Percentiles rank a stretch among this genome's conserved stretches.
These are phyloP conservation scores for Stenchaetothrips biformis DNA, from an alignment of 2,888 invertebrate genomes.

Conservation along the genomic window DNA sequence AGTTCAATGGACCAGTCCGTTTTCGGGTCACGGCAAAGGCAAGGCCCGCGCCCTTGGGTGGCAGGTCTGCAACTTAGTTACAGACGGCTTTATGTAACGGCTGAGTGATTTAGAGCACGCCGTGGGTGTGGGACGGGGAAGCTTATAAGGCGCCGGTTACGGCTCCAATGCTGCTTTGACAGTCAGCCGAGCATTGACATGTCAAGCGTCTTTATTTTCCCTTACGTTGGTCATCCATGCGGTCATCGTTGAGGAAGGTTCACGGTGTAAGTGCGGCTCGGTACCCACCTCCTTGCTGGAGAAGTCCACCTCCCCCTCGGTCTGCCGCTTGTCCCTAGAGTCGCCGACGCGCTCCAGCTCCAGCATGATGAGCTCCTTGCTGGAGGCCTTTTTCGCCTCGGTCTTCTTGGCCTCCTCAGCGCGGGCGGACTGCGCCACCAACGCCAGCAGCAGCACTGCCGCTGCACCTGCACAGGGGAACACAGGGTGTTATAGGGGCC, in stretches of 20 bases:
- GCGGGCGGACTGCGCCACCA: background rate
- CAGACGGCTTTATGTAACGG: no score
- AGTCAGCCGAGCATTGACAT: no score
- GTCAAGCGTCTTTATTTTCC: no score
- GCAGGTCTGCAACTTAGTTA: no score
- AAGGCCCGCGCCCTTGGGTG: background rate
- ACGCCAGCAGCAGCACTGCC: background rate
- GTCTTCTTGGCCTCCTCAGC: background rate
- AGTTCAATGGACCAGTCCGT: background rate
- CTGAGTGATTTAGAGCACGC: no score
- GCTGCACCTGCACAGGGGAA: background rate
- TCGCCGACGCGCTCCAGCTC: background rate
- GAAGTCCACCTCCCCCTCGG: constrained; percentile 9
- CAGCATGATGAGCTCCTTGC: constrained; percentile 20
- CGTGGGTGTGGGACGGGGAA: no score
- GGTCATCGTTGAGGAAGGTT: no score
- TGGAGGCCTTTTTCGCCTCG: background rate
- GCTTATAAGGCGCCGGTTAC: no score
- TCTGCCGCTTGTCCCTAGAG: constrained; percentile 18
- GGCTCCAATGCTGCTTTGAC: no score
- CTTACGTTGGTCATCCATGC: no score
- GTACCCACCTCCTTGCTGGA: background rate
- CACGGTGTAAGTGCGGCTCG: no score
- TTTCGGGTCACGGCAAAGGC: background rate
- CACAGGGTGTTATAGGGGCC: background rate